A percentile compares a stretch with the other conserved stretches of the same genome.
phyloP scores from a whole-genome alignment of 64 coral and sea anemone genomes.

The Pocillopora verrucosa region DNA sequence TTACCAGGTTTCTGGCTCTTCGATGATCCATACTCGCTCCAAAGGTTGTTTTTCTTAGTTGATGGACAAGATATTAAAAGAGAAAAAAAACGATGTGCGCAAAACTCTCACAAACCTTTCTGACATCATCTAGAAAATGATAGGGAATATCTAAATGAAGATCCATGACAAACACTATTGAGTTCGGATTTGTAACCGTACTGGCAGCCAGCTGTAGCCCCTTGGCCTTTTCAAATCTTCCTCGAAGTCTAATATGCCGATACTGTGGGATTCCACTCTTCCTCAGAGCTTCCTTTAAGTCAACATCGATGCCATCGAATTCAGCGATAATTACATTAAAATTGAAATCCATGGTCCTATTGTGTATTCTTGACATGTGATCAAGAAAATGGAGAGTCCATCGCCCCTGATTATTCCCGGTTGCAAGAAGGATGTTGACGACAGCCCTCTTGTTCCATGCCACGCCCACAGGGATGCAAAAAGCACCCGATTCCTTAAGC shows the following conservation, averaged over 20 bases:
- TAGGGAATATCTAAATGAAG: slow-evolving; percentile 80
- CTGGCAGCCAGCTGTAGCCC: slow-evolving; percentile 63
- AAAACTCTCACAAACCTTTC: slow-evolving; percentile 30
- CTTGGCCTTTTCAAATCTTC: slow-evolving; percentile 57
- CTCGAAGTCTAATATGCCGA: slow-evolving; percentile 29
- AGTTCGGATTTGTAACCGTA: slow-evolving; percentile 48
- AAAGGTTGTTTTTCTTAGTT: too few species aligned
- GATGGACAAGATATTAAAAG: too few species aligned
- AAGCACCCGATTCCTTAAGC: not conserved
- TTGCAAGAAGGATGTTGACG: slow-evolving; percentile 58
- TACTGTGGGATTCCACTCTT: slow-evolving; percentile 63
- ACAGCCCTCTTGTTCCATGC: slow-evolving; percentile 70
- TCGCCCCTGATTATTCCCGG: slow-evolving; percentile 72
- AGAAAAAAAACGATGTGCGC: too few species aligned
- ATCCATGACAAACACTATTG: slow-evolving; percentile 72
- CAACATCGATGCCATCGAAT: slow-evolving; percentile 67
- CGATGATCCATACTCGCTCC: too few species aligned
- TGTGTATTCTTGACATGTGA: slow-evolving; percentile 67
- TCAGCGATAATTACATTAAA: slow-evolving; percentile 79
- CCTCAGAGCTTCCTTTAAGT: slow-evolving; percentile 65
- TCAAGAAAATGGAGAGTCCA: slow-evolving; percentile 85
- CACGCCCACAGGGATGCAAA: slow-evolving; percentile 77
- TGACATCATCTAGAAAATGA: slow-evolving; percentile 67
- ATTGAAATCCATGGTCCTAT: slow-evolving; percentile 58
- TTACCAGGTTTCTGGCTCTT: too few species aligned